These are phyloP conservation scores for Anomalospiza imberbis DNA, from an alignment of 2,797 vertebrate species.

Conservation along the genomic window DNA sequence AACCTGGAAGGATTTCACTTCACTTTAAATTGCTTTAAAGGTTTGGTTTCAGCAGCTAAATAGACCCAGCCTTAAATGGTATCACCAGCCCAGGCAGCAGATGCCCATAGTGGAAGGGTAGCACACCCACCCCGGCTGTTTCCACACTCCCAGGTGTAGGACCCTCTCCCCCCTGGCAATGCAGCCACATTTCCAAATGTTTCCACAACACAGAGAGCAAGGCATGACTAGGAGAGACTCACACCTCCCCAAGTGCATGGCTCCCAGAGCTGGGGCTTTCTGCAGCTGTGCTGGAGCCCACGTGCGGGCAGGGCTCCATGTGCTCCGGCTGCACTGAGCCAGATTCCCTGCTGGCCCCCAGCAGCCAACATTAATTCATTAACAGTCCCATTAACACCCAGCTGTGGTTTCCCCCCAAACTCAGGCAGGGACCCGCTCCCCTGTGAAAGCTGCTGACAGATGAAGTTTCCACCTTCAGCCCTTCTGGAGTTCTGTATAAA, in stretches of 20 bases:
- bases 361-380: slow-evolving; percentile 67
- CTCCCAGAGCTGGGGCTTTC: not conserved
- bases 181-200: not conserved
- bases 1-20: not conserved
- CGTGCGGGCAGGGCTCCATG: not conserved
- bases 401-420: slow-evolving; percentile 66
- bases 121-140: not conserved
- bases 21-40: not conserved
- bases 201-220: not conserved
- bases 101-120: not conserved
- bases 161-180: not conserved
- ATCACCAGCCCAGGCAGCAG: not conserved
- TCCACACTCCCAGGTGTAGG: not conserved
- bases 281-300: not conserved
- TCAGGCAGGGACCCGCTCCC: slow-evolving; percentile 54
- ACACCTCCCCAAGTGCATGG: not conserved
- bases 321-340: not conserved
- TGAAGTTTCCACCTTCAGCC: slow-evolving; percentile 61
- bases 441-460: slow-evolving; percentile 62
- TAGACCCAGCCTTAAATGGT: not conserved
- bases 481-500: slow-evolving; percentile 55
- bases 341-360: not conserved
- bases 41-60: not conserved
- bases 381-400: slow-evolving; percentile 68
- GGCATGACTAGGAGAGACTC: not conserved